These are phyloP conservation scores for Panagrolaimus sp. DNA, from an alignment of 1,140 invertebrate species.

Conservation along the genomic window DNA sequence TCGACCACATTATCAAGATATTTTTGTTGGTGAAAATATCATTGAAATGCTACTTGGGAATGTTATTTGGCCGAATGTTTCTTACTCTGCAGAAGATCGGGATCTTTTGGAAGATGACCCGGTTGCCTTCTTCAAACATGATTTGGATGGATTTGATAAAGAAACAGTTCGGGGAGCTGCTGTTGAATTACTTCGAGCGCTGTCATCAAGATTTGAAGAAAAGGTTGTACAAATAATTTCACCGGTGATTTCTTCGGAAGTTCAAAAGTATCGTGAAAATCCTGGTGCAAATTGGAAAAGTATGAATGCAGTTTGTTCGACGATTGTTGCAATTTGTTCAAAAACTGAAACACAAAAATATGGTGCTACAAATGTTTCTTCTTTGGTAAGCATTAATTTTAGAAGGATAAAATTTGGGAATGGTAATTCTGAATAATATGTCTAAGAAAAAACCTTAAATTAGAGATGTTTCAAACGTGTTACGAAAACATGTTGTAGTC, in stretches of 20 bases:
- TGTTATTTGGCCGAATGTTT: neutral
- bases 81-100: conserved; percentile 62
- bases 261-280: neutral
- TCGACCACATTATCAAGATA: neutral
- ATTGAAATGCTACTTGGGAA: neutral
- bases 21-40: neutral
- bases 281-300: neutral
- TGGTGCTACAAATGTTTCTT: conserved; percentile 9
- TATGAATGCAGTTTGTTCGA: neutral
- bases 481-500: too few relatives aligned
- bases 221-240: neutral
- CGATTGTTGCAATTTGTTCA: neutral
- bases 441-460: too few relatives aligned
- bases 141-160: conserved; percentile 8
- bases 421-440: too few relatives aligned
- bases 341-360: neutral
- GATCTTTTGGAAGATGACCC: conserved; percentile 75
- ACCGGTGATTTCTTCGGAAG: neutral
- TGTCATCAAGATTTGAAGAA: neutral
- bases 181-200: neutral
- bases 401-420: too few relatives aligned
- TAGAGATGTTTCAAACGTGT: too few relatives aligned
- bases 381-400: conserved; percentile 5
- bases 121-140: conserved; percentile 71
- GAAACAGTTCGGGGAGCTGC: conserved; percentile 1